Evolutionary conservation across 2,113 vertebrate genomes (phyloP).

Genomic region (Xenopus borealis): DNA sequence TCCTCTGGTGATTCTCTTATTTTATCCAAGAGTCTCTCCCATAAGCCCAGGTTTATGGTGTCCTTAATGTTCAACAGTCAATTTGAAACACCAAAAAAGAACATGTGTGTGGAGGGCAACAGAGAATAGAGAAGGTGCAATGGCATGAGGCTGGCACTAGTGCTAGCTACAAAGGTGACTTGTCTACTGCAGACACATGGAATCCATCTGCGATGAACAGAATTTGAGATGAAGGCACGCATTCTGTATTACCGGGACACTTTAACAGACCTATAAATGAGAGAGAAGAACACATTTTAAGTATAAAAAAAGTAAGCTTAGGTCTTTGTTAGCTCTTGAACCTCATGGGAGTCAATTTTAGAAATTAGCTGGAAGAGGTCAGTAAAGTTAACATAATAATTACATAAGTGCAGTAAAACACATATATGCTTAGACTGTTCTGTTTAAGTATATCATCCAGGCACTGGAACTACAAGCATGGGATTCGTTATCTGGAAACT

Average conservation of each 20-base stretch:
- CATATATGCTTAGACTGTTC: too few relatives aligned
- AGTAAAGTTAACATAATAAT: too few relatives aligned
- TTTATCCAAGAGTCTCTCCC: constrained; percentile 70
- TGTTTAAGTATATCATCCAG: too few relatives aligned
- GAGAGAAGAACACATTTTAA: constrained; percentile 60
- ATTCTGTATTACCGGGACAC: constrained; percentile 83
- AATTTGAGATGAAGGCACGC: constrained; percentile 99
- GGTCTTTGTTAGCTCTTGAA: too few relatives aligned
- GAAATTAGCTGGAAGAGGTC: not conserved
- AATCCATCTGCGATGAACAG: constrained; percentile 87
- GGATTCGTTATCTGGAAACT: too few relatives aligned
- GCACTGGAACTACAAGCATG: too few relatives aligned
- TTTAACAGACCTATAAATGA: constrained; percentile 93
- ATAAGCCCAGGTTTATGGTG: constrained; percentile 83
- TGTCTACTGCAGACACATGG: constrained; percentile 76
- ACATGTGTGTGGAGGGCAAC: constrained; percentile 74
- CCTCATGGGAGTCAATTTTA: too few relatives aligned
- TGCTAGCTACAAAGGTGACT: constrained; percentile 86
- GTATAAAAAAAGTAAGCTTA: too few relatives aligned
- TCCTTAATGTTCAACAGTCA: constrained; percentile 85
- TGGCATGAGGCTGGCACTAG: constrained; percentile 77
- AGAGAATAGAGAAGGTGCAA: constrained; percentile 80
- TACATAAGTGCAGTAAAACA: too few relatives aligned
- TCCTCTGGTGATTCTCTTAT: constrained; percentile 73
- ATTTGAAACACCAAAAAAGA: constrained; percentile 73